These are phyloP conservation scores for Cecropterus lyciades DNA, from an alignment of 1,140 invertebrate species.

Conservation along the genomic window DNA sequence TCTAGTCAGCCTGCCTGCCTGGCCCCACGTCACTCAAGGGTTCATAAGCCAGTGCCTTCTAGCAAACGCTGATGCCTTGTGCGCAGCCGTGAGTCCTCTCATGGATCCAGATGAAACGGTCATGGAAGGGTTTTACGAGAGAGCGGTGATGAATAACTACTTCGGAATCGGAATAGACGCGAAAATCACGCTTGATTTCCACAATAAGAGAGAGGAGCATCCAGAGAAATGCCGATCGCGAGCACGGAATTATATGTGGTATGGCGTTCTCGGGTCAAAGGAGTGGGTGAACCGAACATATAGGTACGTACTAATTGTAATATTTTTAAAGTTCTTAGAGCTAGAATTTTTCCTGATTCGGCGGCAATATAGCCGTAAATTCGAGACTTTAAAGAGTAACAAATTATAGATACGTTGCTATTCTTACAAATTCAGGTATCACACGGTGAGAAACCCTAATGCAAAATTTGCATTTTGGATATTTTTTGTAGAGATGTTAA, in stretches of 20 bases:
- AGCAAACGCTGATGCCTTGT: conserved; percentile 98
- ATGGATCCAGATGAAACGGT: conserved; percentile 96
- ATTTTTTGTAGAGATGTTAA: too few species aligned
- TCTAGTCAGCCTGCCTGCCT: conserved; percentile 92
- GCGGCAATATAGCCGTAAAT: too few species aligned
- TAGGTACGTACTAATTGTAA: conserved; percentile 82
- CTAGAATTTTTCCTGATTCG: too few species aligned
- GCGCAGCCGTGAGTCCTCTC: conserved; percentile 96
- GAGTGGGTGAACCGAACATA: conserved; percentile 96
- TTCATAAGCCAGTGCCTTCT: conserved; percentile 89
- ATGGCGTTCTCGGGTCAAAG: conserved; percentile 97
- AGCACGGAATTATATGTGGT: conserved; percentile 99
- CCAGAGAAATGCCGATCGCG: conserved; percentile 98
- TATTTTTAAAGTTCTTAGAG: neutral
- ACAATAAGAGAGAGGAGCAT: conserved; percentile 98
- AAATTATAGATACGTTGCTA: too few species aligned
- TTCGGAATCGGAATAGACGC: conserved; percentile 99
- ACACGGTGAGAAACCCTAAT: too few species aligned
- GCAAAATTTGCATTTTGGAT: too few species aligned
- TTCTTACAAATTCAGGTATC: too few species aligned
- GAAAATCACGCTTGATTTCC: conserved; percentile 98
- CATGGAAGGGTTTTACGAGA: conserved; percentile 96
- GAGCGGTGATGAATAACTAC: conserved; percentile 99
- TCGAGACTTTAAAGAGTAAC: too few species aligned
- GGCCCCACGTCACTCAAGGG: conserved; percentile 89